Conservation (phyloP, 2,797 vertebrate species). For the Podarcis lilfordi region DNA sequence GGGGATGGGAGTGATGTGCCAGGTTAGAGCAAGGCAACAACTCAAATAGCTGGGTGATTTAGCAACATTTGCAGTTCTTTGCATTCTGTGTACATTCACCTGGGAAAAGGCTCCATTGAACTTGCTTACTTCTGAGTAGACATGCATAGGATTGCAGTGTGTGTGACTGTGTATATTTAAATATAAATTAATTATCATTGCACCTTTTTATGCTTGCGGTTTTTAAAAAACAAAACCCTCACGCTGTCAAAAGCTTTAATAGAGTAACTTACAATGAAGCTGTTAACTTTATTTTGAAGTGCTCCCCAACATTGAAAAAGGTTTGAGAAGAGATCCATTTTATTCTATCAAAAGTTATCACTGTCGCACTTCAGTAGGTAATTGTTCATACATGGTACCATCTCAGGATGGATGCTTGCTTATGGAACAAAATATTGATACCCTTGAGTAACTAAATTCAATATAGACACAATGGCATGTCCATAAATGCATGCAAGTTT, state of each 20-base stretch:
- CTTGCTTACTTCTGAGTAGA: background rate
- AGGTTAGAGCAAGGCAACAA: no score
- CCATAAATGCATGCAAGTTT: conserved; percentile 73
- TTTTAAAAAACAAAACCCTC: background rate
- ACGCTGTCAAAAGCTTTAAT: conserved; percentile 11
- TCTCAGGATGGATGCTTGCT: conserved; percentile 42
- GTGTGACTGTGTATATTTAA: background rate
- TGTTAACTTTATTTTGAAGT: conserved; percentile 58
- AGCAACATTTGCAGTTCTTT: background rate
- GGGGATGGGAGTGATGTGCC: rapidly evolving
- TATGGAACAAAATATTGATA: conserved; percentile 47
- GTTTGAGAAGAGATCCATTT: conserved; percentile 47
- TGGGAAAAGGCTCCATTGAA: background rate
- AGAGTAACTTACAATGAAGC: conserved; percentile 39
- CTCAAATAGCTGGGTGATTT: no score
- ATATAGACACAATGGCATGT: conserved; percentile 43
- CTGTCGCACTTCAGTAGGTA: conserved; percentile 20
- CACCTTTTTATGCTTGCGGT: background rate
- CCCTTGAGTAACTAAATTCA: conserved; percentile 57
- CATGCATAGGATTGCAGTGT: background rate
- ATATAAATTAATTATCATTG: background rate
- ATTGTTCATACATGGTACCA: conserved; percentile 32
- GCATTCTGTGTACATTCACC: background rate
- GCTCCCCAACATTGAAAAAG: conserved; percentile 50
- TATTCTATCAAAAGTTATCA: conserved; percentile 45